These are phyloP conservation scores for Nesoenas mayeri DNA, from an alignment of 2,113 vertebrate species.

Conservation along the genomic window DNA sequence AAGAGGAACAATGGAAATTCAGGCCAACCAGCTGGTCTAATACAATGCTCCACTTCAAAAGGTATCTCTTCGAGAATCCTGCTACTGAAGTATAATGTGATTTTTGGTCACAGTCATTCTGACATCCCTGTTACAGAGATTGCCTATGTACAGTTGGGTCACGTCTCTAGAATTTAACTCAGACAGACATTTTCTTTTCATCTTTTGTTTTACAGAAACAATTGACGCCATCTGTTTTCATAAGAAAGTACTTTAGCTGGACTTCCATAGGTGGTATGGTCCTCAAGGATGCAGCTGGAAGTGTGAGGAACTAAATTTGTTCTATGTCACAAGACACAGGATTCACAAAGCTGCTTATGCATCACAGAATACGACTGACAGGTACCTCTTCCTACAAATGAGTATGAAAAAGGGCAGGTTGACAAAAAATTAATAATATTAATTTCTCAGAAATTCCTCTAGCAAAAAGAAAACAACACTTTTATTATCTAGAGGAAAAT, in stretches of 20 bases:
- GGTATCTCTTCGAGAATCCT: background rate
- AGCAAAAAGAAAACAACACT: background rate
- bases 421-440: background rate
- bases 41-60: constrained; percentile 24
- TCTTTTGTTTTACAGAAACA: constrained; percentile 31
- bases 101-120: background rate
- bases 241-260: background rate
- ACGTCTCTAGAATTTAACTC: constrained; percentile 5
- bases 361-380: background rate
- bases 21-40: constrained; percentile 26
- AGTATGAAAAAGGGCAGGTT: background rate
- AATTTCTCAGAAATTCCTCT: background rate
- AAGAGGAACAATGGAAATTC: constrained; percentile 13
- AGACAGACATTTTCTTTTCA: background rate
- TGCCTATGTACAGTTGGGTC: background rate
- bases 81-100: background rate
- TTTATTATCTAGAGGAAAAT: background rate
- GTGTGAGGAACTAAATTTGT: background rate
- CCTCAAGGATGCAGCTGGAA: background rate
- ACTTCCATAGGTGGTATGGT: background rate
- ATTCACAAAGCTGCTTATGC: background rate
- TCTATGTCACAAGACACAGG: background rate
- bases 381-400: background rate
- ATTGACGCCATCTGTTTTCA: background rate
- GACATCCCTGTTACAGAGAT: background rate